Conservation (phyloP, 2,888 invertebrate genomes). For the Spilosoma lubricipeda region DNA sequence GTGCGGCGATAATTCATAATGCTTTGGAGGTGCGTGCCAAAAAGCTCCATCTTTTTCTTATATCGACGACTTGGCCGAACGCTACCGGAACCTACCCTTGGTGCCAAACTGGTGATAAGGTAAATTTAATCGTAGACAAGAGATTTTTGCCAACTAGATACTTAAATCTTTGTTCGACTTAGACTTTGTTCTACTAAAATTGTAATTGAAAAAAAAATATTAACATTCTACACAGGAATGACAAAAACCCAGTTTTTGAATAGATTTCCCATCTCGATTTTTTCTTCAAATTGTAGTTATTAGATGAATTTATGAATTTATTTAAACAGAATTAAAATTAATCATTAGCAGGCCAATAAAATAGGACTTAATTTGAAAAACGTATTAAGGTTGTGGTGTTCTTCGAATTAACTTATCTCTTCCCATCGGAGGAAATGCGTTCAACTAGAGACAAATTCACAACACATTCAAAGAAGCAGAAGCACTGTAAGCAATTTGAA, state of each 20-base stretch:
- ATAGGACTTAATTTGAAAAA: neutral
- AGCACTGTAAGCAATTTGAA: neutral
- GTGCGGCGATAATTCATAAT: constrained; percentile 48
- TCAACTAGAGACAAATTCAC: too few species aligned
- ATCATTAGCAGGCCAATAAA: neutral
- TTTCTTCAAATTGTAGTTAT: neutral
- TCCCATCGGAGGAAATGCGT: neutral
- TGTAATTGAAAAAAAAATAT: too few species aligned
- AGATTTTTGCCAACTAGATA: neutral
- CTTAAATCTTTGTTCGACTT: too few species aligned
- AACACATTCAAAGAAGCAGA: too few species aligned
- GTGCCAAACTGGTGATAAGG: constrained; percentile 34
- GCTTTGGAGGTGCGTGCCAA: constrained; percentile 49
- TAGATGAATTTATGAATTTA: neutral
- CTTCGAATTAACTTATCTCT: neutral
- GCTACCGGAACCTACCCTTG: constrained; percentile 26
- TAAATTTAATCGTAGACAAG: constrained; percentile 12
- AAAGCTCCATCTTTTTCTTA: constrained; percentile 42
- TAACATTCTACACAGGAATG: too few species aligned
- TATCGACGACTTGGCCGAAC: constrained; percentile 45
- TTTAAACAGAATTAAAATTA: neutral
- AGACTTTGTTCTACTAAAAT: too few species aligned
- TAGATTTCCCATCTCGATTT: too few species aligned
- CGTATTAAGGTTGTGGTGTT: too few species aligned
- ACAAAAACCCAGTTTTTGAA: too few species aligned